Evolutionary conservation across 2,888 invertebrate genomes (phyloP), one percentile per base, ranked within the genome.

Genomic region (Phortica okadai): DNA sequence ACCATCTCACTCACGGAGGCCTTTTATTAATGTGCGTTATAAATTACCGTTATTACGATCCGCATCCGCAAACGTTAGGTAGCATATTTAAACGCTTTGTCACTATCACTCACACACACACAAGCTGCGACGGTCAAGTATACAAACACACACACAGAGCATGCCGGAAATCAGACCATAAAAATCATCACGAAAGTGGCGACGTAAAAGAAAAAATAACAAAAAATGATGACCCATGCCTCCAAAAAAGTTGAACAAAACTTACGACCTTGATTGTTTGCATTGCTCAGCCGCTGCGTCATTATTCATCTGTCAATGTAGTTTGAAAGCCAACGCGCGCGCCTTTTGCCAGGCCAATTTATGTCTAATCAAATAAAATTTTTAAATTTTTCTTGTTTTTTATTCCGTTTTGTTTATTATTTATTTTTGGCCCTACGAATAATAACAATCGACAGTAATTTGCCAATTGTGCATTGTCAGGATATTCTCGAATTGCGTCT

Each of bases 31-130:
- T 81, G 81, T 76, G 64, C 78, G 80, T 80, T 78, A 80, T 83
- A 80, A 83, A 84, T 84, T 84, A 79, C 62, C 67, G 74, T 79
- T 80, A 78, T 83, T 80, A 78, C 78, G 45, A 74, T 54, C 45
- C 74, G 74, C 77, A 72, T 72, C 54, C 70, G 45, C 69, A 69
- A 69, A 10, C 45, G 70, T 54, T 72, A 54, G 70, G 70, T 11
- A 72, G 70, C 70, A 72, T 72, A 72, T 72, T 72, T 72, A 54
- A 74, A 72, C 76, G 78, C 80, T 81, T 83, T 80, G 82, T 74
- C 74, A 74, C 66, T 64, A 64, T 74, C 74, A 64, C 70, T 56
- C 70, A 56, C 69, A 54, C 70, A 25, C 10, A 25, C 59, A 59
- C 59, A 59, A 59, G 1, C 21, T 21, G 56, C 14, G 16, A 14